These are phyloP conservation scores for Metaphire vulgaris DNA, from an alignment of 1,140 invertebrate genomes.

Conservation along the genomic window DNA sequence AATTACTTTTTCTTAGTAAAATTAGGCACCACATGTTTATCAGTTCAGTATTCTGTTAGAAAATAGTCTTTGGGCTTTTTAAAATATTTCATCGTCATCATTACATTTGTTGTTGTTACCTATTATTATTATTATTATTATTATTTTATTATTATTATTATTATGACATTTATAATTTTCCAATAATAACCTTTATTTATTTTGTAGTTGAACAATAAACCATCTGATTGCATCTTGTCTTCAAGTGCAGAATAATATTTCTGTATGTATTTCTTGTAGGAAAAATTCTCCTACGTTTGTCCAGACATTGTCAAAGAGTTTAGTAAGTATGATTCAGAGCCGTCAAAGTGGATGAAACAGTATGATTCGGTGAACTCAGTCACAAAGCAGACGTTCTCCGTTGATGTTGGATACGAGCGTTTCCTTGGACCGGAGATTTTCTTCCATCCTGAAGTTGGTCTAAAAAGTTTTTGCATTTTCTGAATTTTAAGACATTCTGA, in stretches of 20 bases:
- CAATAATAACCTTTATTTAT: too few relatives aligned
- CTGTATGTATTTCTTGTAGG: too few relatives aligned
- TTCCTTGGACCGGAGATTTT: conserved; percentile 99
- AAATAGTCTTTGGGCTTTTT: background rate
- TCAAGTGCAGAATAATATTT: too few relatives aligned
- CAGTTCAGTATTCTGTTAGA: too few relatives aligned
- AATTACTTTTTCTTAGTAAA: too few relatives aligned
- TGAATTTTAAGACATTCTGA: too few relatives aligned
- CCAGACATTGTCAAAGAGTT: conserved; percentile 99
- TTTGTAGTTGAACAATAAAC: too few relatives aligned
- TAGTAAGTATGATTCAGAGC: conserved; percentile 93
- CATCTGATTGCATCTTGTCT: too few relatives aligned
- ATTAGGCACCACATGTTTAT: too few relatives aligned
- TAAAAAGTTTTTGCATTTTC: too few relatives aligned
- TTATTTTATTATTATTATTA: background rate
- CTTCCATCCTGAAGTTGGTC: conserved; percentile 89
- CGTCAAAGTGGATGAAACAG: conserved; percentile 88
- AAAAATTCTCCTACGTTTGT: conserved; percentile 94
- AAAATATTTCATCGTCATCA: background rate
- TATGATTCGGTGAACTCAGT: conserved; percentile 88
- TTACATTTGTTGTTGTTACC: too few relatives aligned
- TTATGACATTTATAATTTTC: too few relatives aligned
- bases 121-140: background rate
- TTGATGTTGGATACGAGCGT: conserved; percentile 98
- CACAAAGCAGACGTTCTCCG: conserved; percentile 84